These are phyloP conservation scores for Oscheius sp. DNA, from an alignment of 2,888 invertebrate genomes.

Conservation along the genomic window DNA sequence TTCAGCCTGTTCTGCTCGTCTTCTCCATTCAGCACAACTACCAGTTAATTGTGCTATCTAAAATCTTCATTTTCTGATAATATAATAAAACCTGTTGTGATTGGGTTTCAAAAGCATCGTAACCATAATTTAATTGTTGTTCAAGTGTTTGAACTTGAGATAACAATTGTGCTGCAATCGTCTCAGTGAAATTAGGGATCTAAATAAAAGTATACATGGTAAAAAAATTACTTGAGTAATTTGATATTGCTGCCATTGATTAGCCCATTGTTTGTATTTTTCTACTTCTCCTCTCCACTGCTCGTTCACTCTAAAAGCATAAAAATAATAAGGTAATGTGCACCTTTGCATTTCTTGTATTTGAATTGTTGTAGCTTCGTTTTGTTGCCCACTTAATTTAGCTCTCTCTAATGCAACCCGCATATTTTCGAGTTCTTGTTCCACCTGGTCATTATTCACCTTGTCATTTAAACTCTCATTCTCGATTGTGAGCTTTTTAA, in stretches of 20 bases:
- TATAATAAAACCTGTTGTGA: constrained; percentile 54
- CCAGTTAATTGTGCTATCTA: background rate
- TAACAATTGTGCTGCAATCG: constrained; percentile 57
- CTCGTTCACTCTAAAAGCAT: constrained; percentile 39
- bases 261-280: constrained; percentile 63
- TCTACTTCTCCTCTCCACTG: constrained; percentile 67
- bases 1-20: constrained; percentile 32
- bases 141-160: constrained; percentile 61
- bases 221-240: constrained; percentile 50
- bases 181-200: constrained; percentile 57
- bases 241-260: constrained; percentile 68
- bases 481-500: constrained; percentile 48
- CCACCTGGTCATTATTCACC: background rate
- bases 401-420: constrained; percentile 20
- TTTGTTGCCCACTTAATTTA: constrained; percentile 4
- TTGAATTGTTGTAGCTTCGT: constrained; percentile 6
- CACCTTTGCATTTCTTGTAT: constrained; percentile 31
- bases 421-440: constrained; percentile 28
- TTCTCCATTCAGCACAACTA: constrained; percentile 23
- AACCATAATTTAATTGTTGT: constrained; percentile 65
- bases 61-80: background rate
- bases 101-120: constrained; percentile 69
- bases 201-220: constrained; percentile 19
- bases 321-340: background rate
- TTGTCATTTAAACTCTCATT: constrained; percentile 39